Base-by-base conservation (phyloP, 2,113 vertebrate genomes). In the Gnathonemus longibarbis region DNA sequence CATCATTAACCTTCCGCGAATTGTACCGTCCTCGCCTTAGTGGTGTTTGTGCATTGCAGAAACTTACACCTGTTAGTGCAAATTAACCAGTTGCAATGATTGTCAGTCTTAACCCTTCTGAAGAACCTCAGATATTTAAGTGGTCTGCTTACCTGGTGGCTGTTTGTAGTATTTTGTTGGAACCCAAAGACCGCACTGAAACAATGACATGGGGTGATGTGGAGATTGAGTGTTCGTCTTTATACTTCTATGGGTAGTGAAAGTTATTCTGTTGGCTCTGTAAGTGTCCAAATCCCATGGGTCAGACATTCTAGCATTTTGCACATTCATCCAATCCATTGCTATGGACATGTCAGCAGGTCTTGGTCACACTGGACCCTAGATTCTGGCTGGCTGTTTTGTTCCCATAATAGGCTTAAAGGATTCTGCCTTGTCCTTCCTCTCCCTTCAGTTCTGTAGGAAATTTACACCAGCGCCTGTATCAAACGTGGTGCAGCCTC, bases 381-480 rank as follows among this genome's bases (percentile, higher is more conserved):
- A 45, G 49, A 52, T 74, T 42, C 27, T 89, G 19, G 24, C 84
- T 86, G 24, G 21, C 48, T 53, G 70, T 80, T 80, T 52, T 52
- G 66, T 39, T 21, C 35, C 10, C 9, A 17, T 80, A 89, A 89
- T 53, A 52, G 74, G 88, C 88, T 80, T 89, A 84, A 42, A 83
- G 50, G 88, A 77, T 84, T 84, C 74, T 13, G 66, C 52, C 31
- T 35, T 56, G 74, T 53, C 48, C 48, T 50, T 13, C 19, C 17
- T 48, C 39, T 45, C 74, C 15, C 15, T 83, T 42, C 39, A n/a
- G 21, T 42, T 35, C 9, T 31, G 50, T 45, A 62, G 87, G 35
- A 88, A 39, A 58, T 88, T 88, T 42, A 49, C 31, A 56, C 45
- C 31, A 49, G 39, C 1, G 21, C 2, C n/a, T 85, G 46, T 48